Conservation (phyloP, 2,797 vertebrate species). For the Philypnodon macrostomus region DNA sequence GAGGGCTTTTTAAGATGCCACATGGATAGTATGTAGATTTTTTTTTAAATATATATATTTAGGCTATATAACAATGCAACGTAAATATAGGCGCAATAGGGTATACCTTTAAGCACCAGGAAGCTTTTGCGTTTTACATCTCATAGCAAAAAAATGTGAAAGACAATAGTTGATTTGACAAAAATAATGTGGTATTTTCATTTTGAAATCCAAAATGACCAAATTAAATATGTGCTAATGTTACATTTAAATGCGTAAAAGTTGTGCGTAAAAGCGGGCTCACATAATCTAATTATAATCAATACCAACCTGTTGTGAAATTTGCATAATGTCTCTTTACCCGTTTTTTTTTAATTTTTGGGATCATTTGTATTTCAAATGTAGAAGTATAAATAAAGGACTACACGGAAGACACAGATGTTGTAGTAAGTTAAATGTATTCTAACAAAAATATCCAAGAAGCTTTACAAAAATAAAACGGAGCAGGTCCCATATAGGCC, state of each 20-base stretch:
- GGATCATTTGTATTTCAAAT: conserved; percentile 35
- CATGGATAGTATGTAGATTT: conserved; percentile 21
- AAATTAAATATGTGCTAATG: conserved; percentile 1
- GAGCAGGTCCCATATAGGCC: conserved; percentile 81
- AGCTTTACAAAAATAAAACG: conserved; percentile 96
- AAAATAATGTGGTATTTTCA: no score
- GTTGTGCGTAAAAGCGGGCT: conserved; percentile 1
- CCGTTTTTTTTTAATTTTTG: conserved; percentile 33
- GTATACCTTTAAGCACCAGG: no score
- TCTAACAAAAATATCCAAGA: conserved; percentile 97
- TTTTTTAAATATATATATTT: no score
- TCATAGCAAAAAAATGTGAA: no score
- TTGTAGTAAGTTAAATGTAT: conserved; percentile 95
- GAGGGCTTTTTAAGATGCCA: conserved; percentile 24
- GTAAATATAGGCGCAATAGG: no score
- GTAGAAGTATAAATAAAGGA: conserved; percentile 35
- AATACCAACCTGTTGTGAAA: conserved; percentile 67
- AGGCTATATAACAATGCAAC: no score
- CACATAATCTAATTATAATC: conserved; percentile 41
- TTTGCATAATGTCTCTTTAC: conserved; percentile 47
- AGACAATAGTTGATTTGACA: no score
- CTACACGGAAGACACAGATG: conserved; percentile 37
- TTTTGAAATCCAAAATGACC: no score
- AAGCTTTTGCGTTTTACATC: no score
- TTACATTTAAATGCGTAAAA: neutral